A percentile compares a stretch with the other conserved stretches of the same genome.
phyloP scores from a whole-genome alignment of 2,888 invertebrate genomes.

The Tipula confusa region DNA sequence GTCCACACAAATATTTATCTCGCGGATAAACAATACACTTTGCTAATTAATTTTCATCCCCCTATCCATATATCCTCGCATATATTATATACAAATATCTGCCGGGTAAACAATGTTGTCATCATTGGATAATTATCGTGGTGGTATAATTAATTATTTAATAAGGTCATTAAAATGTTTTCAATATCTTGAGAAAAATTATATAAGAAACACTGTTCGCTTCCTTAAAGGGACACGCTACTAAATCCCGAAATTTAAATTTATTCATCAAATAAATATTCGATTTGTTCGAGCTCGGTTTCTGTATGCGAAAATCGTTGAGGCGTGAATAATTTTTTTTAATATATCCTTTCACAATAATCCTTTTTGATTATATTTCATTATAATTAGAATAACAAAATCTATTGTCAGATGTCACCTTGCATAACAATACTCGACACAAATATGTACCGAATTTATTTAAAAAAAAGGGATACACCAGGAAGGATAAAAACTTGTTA shows the following conservation, averaged over 20 bases:
- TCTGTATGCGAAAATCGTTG: background rate
- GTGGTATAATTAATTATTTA: background rate
- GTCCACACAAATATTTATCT: background rate
- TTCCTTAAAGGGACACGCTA: background rate
- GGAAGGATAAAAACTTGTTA: background rate
- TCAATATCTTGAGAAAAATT: background rate
- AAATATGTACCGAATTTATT: background rate
- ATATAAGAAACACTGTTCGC: too few species aligned
- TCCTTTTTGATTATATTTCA: background rate
- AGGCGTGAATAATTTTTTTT: constrained; percentile 12
- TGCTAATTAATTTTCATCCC: background rate
- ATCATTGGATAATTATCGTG: background rate
- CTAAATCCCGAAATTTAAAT: background rate
- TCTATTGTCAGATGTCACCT: background rate
- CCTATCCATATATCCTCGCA: background rate
- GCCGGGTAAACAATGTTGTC: constrained; percentile 3
- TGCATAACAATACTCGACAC: background rate
- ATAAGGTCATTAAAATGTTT: background rate
- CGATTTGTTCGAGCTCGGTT: background rate
- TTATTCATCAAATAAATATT: background rate
- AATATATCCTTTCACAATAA: background rate
- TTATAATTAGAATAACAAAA: constrained; percentile 17
- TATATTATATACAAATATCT: background rate
- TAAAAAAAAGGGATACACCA: background rate
- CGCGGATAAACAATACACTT: constrained; percentile 12